Base-by-base conservation (phyloP, 2,888 invertebrate genomes). In the Tipula unca region DNA sequence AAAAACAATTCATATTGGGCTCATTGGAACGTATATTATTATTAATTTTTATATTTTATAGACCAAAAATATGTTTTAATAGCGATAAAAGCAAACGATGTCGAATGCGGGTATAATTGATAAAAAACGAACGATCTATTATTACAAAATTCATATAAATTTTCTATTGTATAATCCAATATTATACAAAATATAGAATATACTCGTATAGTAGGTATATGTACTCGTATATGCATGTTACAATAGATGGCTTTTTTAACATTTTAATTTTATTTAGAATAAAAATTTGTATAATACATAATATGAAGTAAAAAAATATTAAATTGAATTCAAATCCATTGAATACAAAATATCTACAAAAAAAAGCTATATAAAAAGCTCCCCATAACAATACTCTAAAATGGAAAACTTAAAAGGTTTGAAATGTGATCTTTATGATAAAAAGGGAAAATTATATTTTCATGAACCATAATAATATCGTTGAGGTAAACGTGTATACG, bases 191-290 rank as follows among this genome's bases (percentile, higher is more conserved):
- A 13, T 54, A 17, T 54, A 17, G 13, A 1, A 4, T 54, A 8
- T 17, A n/a, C n/a, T n/a, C n/a, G n/a, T n/a, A n/a, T 17, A n/a
- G 17, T 32, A 32, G 5, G 6, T 32, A 32, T 2, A 32, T 32
- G 6, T 8, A 48, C 6, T 3, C 48, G 6, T 17, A 48, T 8
- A 48, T 48, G n/a, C 25, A 25, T 25, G 69, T 10, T 69, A 69
- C 25, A 69, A 69, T 25, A 25, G 25, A 25, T 69, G 25, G 25
- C 25, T 69, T 69, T 48, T 69, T 69, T 69, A 69, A 69, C 69
- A 69, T 69, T 69, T 69, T 25, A 69, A 69, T 69, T 69, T 69
- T 69, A 69, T 69, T 69, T 69, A 69, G 69, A 69, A 69, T 69
- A 69, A 1, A 69, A 69, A 69, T 25, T 69, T 69, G 69, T 69